Percentiles rank a stretch among this genome's conserved stretches.
Conservation (phyloP, 2,113 vertebrate genomes). For the Laterallus jamaicensis region DNA sequence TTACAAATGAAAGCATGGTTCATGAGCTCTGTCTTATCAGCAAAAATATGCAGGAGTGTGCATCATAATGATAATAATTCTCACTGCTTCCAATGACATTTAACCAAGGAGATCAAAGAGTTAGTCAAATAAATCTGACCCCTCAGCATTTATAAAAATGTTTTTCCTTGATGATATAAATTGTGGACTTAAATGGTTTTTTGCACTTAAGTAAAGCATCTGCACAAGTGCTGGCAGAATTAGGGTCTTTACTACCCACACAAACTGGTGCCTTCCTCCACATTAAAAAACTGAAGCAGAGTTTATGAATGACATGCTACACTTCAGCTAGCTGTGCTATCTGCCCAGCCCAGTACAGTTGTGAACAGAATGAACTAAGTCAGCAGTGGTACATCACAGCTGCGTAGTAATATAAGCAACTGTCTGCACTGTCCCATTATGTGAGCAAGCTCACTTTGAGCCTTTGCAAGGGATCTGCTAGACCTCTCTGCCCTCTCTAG, state of each 20-base stretch:
- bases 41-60: not conserved
- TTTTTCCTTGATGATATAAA: not conserved
- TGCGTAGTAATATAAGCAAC: not conserved
- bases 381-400: not conserved
- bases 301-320: not conserved
- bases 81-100: not conserved
- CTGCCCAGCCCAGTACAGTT: not conserved
- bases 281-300: not conserved
- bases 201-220: not conserved
- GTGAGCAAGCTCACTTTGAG: not conserved
- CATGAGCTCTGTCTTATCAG: not conserved
- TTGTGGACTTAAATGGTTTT: not conserved
- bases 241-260: not conserved
- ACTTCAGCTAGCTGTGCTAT: not conserved
- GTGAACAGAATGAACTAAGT: not conserved
- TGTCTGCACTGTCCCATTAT: not conserved
- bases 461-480: not conserved
- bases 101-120: not conserved
- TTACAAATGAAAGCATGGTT: not conserved
- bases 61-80: not conserved
- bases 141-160: not conserved
- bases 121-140: not conserved
- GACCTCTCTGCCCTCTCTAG: not conserved
- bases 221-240: not conserved
- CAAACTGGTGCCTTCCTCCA: not conserved